Conservation (phyloP, 1,140 invertebrate species). For the Drosophila bifasciata region DNA sequence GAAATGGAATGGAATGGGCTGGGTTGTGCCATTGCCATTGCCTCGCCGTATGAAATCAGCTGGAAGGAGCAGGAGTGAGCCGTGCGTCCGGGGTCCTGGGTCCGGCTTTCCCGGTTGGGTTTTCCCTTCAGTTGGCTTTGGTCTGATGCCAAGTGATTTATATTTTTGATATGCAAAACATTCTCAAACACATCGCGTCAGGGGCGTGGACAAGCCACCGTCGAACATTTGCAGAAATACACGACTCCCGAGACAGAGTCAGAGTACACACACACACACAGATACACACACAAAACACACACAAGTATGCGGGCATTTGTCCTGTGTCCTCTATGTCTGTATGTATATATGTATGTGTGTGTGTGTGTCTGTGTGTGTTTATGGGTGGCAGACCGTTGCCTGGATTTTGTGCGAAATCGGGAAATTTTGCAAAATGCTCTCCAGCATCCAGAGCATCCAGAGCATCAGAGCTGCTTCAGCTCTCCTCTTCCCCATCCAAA, state of each 20-base stretch:
- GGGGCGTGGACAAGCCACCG: slow-evolving; percentile 64
- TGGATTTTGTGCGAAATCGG: slow-evolving; percentile 71
- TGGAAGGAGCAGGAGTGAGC: not conserved
- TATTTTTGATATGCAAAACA: slow-evolving; percentile 82
- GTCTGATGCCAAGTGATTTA: slow-evolving; percentile 80
- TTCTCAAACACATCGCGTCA: slow-evolving; percentile 67
- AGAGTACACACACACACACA: slow-evolving; percentile 3
- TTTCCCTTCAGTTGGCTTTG: slow-evolving; percentile 61
- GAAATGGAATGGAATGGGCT: not conserved
- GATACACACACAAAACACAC: slow-evolving; percentile 1
- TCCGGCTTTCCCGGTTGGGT: slow-evolving; percentile 35
- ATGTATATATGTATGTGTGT: not conserved
- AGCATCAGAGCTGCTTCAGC: too few species aligned
- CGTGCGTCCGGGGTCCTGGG: not conserved
- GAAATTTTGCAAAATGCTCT: slow-evolving; percentile 65
- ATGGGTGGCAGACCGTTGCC: slow-evolving; percentile 20
- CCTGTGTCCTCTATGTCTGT: not conserved
- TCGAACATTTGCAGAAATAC: slow-evolving; percentile 41
- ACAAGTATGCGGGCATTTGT: not conserved
- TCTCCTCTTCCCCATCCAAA: slow-evolving; percentile 43
- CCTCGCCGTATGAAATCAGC: slow-evolving; percentile 11
- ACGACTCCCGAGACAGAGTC: not conserved
- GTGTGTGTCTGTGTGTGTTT: slow-evolving; percentile 3
- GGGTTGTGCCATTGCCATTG: too few species aligned
- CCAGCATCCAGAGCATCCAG: slow-evolving; percentile 12